Percentiles rank a stretch among this genome's conserved stretches.
phyloP scores from a whole-genome alignment of 1,140 invertebrate genomes.

The Thalassaphorura encarpata region DNA sequence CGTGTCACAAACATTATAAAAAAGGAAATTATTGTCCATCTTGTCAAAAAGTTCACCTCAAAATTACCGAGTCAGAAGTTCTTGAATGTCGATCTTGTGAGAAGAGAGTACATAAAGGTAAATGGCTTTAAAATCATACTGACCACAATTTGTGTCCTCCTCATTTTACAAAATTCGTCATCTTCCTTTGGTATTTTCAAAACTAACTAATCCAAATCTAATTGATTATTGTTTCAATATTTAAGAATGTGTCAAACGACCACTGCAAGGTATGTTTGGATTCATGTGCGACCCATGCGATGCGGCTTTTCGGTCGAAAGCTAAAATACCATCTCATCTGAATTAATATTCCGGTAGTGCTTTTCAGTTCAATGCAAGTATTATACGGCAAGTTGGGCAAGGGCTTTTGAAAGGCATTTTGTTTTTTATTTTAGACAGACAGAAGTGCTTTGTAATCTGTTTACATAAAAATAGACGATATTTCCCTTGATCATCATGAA shows the following conservation, averaged over 20 bases:
- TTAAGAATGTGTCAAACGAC: constrained; percentile 24
- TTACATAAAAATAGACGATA: no score
- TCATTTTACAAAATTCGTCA: no score
- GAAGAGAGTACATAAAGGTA: constrained; percentile 48
- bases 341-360: no score
- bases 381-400: no score
- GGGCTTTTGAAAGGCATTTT: no score
- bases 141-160: no score
- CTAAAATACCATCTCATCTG: no score
- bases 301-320: constrained; percentile 12
- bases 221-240: constrained; percentile 1
- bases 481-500: no score
- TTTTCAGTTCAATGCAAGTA: no score
- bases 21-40: constrained; percentile 46
- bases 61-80: constrained; percentile 43
- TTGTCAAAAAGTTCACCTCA: constrained; percentile 44
- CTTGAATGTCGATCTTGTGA: constrained; percentile 46
- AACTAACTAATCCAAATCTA: neutral
- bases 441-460: no score
- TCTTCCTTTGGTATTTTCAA: neutral
- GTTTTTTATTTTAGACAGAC: no score
- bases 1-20: constrained; percentile 45
- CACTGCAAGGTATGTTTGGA: constrained; percentile 25
- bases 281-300: constrained; percentile 32
- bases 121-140: no score